Percentiles rank a stretch among this genome's conserved stretches.
Evolutionary conservation across 1,140 invertebrate genomes (phyloP).

Genomic region (Musca vetustissima): DNA sequence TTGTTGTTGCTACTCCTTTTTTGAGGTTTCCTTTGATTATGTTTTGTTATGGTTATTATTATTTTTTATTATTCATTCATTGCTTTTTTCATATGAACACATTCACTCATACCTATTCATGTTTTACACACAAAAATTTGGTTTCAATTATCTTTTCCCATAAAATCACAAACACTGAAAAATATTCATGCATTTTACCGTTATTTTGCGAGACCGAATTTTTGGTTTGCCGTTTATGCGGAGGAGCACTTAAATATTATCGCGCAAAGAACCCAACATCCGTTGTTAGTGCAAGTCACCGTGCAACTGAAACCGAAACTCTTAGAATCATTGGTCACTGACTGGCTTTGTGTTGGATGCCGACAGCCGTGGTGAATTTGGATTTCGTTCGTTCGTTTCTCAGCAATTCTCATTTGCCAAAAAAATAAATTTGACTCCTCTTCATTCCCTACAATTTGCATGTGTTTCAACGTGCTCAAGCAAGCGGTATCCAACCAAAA

Average conservation of each 20-base stretch:
- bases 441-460: background rate
- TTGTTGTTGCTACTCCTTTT: too few species aligned
- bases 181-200: background rate
- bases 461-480: background rate
- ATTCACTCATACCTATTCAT: too few species aligned
- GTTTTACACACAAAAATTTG: too few species aligned
- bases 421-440: too few species aligned
- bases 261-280: background rate
- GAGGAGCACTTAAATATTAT: too few species aligned
- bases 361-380: background rate
- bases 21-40: too few species aligned
- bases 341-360: too few species aligned
- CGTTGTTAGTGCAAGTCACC: conserved; percentile 14
- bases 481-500: too few species aligned
- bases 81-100: too few species aligned
- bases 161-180: background rate
- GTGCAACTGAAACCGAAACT: conserved; percentile 11
- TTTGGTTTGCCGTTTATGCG: background rate
- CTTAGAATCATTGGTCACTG: conserved; percentile 6
- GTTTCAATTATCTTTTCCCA: background rate
- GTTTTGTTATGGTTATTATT: too few species aligned
- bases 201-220: background rate
- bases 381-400: background rate
- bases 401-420: background rate
- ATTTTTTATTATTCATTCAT: too few species aligned